Evolutionary conservation across 2,888 invertebrate genomes (phyloP).

Genomic region (Punctoribates punctum): DNA sequence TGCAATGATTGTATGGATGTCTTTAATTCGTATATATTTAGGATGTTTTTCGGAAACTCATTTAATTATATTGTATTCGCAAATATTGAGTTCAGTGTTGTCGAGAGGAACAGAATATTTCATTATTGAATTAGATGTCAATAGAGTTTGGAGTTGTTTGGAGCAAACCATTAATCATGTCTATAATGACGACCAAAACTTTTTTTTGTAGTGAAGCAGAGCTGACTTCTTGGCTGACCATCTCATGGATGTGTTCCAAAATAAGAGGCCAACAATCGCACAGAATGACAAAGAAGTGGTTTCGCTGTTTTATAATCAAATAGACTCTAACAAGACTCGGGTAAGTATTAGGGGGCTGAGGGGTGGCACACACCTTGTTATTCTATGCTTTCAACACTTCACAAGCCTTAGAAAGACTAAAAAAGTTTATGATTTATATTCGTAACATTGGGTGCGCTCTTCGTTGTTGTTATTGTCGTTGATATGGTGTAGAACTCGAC

Average conservation of each 20-base stretch:
- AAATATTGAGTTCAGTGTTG: not conserved
- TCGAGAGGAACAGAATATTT: not conserved
- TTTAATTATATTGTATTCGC: not conserved
- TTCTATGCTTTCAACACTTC: slow-evolving; percentile 27
- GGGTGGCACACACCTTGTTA: slow-evolving; percentile 28
- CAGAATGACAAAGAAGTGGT: slow-evolving; percentile 27
- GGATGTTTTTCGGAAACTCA: not conserved
- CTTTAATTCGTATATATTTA: not conserved
- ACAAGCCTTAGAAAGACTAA: not conserved
- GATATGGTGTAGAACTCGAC: not conserved
- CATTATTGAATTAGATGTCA: slow-evolving; percentile 18
- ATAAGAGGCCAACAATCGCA: slow-evolving; percentile 20
- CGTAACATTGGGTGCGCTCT: slow-evolving; percentile 25
- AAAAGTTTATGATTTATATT: slow-evolving; percentile 35
- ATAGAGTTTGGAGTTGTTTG: not conserved
- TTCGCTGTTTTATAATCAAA: slow-evolving; percentile 20
- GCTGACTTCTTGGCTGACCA: slow-evolving; percentile 4
- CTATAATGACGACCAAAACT: not conserved
- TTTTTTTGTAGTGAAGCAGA: not conserved
- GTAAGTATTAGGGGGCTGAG: slow-evolving; percentile 25
- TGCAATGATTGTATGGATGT: no score
- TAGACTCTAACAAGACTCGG: slow-evolving; percentile 20
- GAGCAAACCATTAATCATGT: slow-evolving; percentile 22
- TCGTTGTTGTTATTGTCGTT: slow-evolving; percentile 29
- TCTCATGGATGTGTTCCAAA: slow-evolving; percentile 13